A percentile compares a stretch with the other conserved stretches of the same genome.
phyloP scores from a whole-genome alignment of 2,888 invertebrate species.

The Nomada lathburiana region DNA sequence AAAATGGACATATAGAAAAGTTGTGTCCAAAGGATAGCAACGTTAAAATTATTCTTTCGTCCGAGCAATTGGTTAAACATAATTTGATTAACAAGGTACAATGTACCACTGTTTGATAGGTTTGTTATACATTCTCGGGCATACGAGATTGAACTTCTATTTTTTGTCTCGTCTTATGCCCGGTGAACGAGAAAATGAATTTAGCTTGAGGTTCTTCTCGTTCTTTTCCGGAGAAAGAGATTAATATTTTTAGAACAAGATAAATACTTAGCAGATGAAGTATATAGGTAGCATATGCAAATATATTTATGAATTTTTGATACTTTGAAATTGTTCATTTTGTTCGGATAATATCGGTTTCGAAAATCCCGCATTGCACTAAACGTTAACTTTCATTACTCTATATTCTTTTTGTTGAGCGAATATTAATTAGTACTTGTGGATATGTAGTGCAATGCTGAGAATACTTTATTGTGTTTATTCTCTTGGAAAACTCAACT shows the following conservation, averaged over 20 bases:
- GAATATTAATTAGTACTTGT: constrained; percentile 1
- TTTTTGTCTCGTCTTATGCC: not conserved
- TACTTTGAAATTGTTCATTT: not conserved
- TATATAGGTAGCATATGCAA: not conserved
- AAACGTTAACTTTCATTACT: not conserved
- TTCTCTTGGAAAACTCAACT: constrained; percentile 14
- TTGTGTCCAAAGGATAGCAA: constrained; percentile 20
- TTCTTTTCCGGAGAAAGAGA: not conserved
- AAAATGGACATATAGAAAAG: constrained; percentile 4
- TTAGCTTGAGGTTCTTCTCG: not conserved
- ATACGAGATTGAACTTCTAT: not conserved
- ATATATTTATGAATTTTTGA: constrained; percentile 3
- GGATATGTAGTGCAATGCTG: constrained; percentile 25
- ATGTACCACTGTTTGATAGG: constrained; percentile 70
- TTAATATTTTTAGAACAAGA: not conserved
- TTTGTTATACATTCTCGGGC: not conserved
- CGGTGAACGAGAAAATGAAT: not conserved
- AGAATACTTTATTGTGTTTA: constrained; percentile 21
- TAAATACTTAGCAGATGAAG: not conserved
- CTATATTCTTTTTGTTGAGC: not conserved
- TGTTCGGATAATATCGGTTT: constrained; percentile 21
- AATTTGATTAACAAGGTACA: constrained; percentile 60
- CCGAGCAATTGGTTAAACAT: constrained; percentile 48
- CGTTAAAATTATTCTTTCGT: constrained; percentile 31
- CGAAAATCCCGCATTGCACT: not conserved